Base-by-base conservation (phyloP, 2,888 invertebrate species). In the Drosophila nr. perissopoda region DNA sequence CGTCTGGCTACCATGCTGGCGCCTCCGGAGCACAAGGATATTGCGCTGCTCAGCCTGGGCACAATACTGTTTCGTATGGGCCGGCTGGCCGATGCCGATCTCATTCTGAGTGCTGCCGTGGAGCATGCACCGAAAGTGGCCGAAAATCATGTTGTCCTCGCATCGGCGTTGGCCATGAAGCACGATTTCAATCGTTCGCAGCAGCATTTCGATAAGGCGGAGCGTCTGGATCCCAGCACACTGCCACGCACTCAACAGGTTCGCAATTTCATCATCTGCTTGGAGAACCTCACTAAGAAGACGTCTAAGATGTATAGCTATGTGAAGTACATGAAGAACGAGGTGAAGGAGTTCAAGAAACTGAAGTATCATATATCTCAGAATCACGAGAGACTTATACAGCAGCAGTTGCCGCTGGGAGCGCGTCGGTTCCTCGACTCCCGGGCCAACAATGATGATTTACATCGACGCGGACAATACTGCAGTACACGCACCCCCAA, bases 111-210 rank as follows among this genome's bases (percentile, higher is more conserved):
- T 2, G 90, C 92, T 0, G 93, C 93, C 1, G 90, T 92, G 7
- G 91, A 92, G 54, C 92, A 92, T 81, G 93, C 92, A 0, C 91
- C 92, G 0, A 70, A 86, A 2, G 84, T 92, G 27, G 88, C 91
- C 3, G 92, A 93, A 65, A 93, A 93, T 74, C 91, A 92, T 71
- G 91, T 92, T 65, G 92, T 92, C 5, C 72, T 93, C 0, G 93
- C 89, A 10, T 92, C 92, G 11, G 88, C 91, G 4, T 62, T 92
- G 61, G 91, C 92, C 25, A 84, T 93, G 83, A 88, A 90, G 5
- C 91, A 92, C 8, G 91, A 92, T n/a, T 93, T 93, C 52, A 92
- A 92, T 76, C 80, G 91, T 0, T 92, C 93, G 0, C 77, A 92
- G 2, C 85, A 91, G 31, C 91, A 91, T 66, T 92, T 92, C 49